These are phyloP conservation scores for Sphyrna mokarran DNA, from an alignment of 2,113 vertebrate species.

Conservation along the genomic window DNA sequence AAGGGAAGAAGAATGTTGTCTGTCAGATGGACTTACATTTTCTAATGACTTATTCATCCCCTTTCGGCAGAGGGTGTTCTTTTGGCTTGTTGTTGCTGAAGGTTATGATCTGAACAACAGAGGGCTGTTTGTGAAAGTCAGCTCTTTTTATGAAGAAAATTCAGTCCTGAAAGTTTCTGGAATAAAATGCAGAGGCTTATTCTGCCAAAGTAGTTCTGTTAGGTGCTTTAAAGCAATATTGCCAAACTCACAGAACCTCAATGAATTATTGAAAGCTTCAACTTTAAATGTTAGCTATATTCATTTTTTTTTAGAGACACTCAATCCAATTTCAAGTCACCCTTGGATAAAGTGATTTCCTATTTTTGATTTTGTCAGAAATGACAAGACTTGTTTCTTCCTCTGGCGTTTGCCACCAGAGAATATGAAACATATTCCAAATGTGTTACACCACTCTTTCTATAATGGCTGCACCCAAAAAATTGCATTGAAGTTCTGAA, in stretches of 20 bases:
- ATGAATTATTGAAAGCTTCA: neutral
- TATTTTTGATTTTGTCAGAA: neutral
- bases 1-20: neutral
- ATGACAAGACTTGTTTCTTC: neutral
- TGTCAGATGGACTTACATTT: neutral
- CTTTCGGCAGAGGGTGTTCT: neutral
- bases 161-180: neutral
- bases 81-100: neutral
- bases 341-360: neutral
- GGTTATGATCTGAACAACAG: neutral
- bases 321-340: neutral
- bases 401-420: neutral
- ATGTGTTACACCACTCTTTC: no score
- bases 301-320: neutral
- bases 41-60: neutral
- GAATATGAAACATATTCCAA: neutral
- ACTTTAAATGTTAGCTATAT: neutral
- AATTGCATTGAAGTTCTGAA: neutral
- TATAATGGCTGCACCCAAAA: neutral
- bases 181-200: neutral
- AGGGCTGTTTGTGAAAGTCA: neutral
- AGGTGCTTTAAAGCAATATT: neutral
- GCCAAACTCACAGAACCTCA: neutral
- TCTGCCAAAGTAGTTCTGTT: neutral
- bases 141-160: neutral